Base-by-base conservation (phyloP, 2,888 invertebrate genomes). In the Lathronympha strigana region DNA sequence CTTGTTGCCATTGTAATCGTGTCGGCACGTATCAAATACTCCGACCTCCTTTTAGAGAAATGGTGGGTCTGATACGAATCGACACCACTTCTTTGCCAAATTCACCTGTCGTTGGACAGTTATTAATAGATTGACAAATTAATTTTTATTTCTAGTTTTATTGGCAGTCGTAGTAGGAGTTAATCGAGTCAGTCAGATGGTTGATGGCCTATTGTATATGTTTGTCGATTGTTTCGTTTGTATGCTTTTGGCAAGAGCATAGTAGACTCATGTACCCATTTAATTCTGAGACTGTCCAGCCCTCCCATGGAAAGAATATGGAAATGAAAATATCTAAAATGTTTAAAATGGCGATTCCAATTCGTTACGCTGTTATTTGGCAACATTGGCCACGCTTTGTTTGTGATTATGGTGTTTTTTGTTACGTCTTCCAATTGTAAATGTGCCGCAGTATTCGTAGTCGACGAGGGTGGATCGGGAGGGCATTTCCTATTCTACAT, bases 401-500 rank as follows among this genome's bases (percentile, higher is more conserved):
- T 69, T 67, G 50, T 72, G 67, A 62, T 69, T 63, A 61, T 53
- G 54, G 51, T 66, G 45, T 63, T 57, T 73, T 76, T 74, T 70
- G 71, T 76, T 75, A 69, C 68, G 79, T 79, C 79, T 79, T 79
- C 79, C 79, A 79, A 83, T 76, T 78, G 73, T 76, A 80, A 67
- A 49, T 53, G 78, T 78, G 80, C 76, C 78, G 78, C 84, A 87
- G 83, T 88, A 85, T 85, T 84, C 76, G 70, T 74, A 76, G 76
- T 74, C 72, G 72, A 77, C 70, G 70, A 67, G 71, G 73, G 71
- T 71, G 77, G 79, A 77, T 77, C 80, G 85, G 88, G 87, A 82
- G 90, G 89, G 89, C 85, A 81, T 86, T 89, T 90, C 90, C 88
- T 89, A 87, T 83, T 82, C 81, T 85, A 88, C 85, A 84, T 84